Base-by-base conservation (phyloP, 1,140 invertebrate species). In the Drosophila burlai region DNA sequence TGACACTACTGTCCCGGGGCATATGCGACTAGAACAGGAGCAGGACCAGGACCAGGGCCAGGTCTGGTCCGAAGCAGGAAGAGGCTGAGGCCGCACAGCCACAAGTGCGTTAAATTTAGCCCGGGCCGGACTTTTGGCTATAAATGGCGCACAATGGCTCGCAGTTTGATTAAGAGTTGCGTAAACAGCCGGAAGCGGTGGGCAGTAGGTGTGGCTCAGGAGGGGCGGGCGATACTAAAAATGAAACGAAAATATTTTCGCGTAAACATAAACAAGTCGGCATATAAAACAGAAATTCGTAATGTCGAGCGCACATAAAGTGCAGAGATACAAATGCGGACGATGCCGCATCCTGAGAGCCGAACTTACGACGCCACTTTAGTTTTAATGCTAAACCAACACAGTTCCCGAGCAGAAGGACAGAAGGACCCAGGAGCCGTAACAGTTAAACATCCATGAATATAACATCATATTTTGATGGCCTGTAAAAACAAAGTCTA, bases 241-340 rank as follows among this genome's bases (percentile, higher is more conserved):
- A 89, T 87, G 84, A 89, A 87, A 81, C 49, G 49, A 76, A 87
- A 83, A 87, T 84, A 83, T 86, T 77, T 77, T 83, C 68, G 83
- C 65, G 81, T 83, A 83, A 89, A 83, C 84, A 89, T 78, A 71
- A 78, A 79, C 65, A 81, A 69, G 66, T 72, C 18, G 46, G 58
- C 68, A 45, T 52, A 87, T 81, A 78, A 80, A 80, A 76, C 49
- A 29, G 57, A 55, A 73, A 74, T 78, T 77, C 82, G 77, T 77
- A 78, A 78, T 60, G 40, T 47, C 15, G 40, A 42, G 55, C 24
- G 50, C 49, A 11, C 77, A 89, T 76, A 61, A 31, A 59, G 38
- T 24, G 38, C 49, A 24, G 26, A 42, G 50, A 43, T 57, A 55
- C 57, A 43, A 38, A 42, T 42, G 40, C 42, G 29, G 49, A 13